Evolutionary conservation across 2,888 invertebrate species (phyloP).

Genomic region (Cryptus viduatorius): DNA sequence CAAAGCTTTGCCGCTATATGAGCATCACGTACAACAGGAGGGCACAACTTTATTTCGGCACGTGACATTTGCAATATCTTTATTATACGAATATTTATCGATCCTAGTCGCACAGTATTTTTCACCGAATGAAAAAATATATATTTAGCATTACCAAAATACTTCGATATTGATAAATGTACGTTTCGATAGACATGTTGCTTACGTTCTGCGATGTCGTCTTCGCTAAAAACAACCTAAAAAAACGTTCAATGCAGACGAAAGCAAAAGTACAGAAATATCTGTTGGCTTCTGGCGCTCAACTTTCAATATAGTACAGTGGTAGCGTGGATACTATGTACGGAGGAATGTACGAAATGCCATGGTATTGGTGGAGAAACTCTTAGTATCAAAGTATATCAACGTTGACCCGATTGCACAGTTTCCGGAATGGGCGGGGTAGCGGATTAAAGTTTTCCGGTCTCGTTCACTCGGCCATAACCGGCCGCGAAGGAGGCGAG

Average conservation of each 20-base stretch:
- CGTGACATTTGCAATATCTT: conserved; percentile 4
- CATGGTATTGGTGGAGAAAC: conserved; percentile 11
- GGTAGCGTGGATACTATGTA: neutral
- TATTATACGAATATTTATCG: neutral
- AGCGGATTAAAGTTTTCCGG: conserved; percentile 64
- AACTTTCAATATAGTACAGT: neutral
- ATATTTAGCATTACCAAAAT: neutral
- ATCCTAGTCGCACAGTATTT: neutral
- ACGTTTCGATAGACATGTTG: neutral
- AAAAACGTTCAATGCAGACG: neutral
- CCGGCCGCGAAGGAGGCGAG: conserved; percentile 26
- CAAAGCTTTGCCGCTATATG: conserved; percentile 3
- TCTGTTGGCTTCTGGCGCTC: neutral
- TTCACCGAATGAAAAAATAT: neutral
- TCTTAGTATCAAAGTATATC: conserved; percentile 27
- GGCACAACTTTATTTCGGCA: conserved; percentile 27
- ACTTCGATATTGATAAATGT: neutral
- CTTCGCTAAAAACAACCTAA: neutral
- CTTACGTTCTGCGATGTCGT: neutral
- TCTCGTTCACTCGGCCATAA: conserved; percentile 48
- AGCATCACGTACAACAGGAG: neutral
- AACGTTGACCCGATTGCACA: conserved; percentile 60
- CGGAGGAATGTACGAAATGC: neutral
- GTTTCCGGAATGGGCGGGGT: conserved; percentile 49
- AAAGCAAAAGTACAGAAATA: neutral